A percentile compares a stretch with the other conserved stretches of the same genome.
Evolutionary conservation across 2,797 vertebrate species (phyloP).

Genomic region (Hippoglossus hippoglossus): DNA sequence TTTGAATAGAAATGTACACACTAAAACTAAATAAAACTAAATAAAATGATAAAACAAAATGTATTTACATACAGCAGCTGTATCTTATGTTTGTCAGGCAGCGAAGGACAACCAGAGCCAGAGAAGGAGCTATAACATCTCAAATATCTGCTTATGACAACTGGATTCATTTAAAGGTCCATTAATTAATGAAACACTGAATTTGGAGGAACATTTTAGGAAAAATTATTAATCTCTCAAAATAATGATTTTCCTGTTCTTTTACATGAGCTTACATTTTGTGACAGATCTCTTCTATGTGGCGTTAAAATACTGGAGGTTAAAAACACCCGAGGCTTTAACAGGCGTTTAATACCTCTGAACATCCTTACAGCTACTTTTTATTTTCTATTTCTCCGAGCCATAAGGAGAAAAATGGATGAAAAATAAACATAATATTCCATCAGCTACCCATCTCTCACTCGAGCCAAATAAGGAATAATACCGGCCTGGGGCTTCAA

Average conservation of each 20-base stretch:
- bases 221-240: conserved; percentile 7
- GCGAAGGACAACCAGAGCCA: too few species aligned
- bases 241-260: background rate
- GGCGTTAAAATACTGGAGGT: too few species aligned
- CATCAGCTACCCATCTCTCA: conserved; percentile 34
- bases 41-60: too few species aligned
- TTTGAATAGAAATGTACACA: too few species aligned
- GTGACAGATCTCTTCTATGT: background rate
- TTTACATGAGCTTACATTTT: background rate
- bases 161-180: background rate
- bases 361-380: conserved; percentile 10
- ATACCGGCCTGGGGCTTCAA: conserved; percentile 40
- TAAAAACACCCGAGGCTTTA: background rate
- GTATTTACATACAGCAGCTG: too few species aligned
- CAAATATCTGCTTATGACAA: background rate
- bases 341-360: background rate
- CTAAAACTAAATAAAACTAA: too few species aligned
- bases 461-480: conserved; percentile 4
- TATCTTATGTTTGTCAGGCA: too few species aligned
- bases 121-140: too few species aligned
- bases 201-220: background rate
- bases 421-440: conserved; percentile 43
- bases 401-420: conserved; percentile 6
- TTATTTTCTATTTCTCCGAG: conserved; percentile 9
- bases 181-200: background rate